Evolutionary conservation across 2,113 vertebrate genomes (phyloP), one percentile per base, ranked within the genome.

Genomic region (Lepus timidus): DNA sequence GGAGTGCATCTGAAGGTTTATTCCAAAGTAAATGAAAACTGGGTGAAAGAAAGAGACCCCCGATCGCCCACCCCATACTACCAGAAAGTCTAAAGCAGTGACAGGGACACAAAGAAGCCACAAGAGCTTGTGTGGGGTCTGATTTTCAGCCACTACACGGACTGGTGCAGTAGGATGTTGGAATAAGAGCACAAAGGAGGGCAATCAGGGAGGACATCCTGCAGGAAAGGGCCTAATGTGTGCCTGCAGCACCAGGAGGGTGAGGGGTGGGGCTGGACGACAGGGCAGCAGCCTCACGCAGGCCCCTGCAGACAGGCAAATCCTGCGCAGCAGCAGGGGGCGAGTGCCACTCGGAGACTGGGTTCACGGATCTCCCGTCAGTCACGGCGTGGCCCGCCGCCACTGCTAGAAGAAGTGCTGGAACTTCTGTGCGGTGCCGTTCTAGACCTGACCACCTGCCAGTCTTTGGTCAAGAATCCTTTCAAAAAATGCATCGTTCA

Each of bases 381-480:
- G 10, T 36, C 23, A 4, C 0, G 2, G 52, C 25, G 31, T 22
- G 75, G 33, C 51, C 83, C 25, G 1, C 44, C 81, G 51, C 0
- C 36, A 51, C n/a, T 79, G n/a, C 75, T 12, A 75, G 75, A 80
- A 94, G 61, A 33, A 3, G 36, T 76, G 91, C 55, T 75, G 80
- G 91, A 94, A 78, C 23, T 73, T 91, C 22, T 84, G 9, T 6
- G 68, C 58, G 16, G 61, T 75, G 65, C 19, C 0, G 25, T 33
- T 91, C 89, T 62, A 62, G 73, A 51, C 68, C 51, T 52, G 76
- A 82, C 51, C 62, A 33, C 36, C 79, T 78, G 61, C 17, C 39
- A 39, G 44, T 39, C 39, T 68, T 80, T 33, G 51, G 91, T 81
- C 49, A 84, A 51, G 51, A 91, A 52, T 80, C 80, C 83, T 78